phyloP scores from a whole-genome alignment of 2,888 invertebrate species.

The Drosophila borealis region DNA sequence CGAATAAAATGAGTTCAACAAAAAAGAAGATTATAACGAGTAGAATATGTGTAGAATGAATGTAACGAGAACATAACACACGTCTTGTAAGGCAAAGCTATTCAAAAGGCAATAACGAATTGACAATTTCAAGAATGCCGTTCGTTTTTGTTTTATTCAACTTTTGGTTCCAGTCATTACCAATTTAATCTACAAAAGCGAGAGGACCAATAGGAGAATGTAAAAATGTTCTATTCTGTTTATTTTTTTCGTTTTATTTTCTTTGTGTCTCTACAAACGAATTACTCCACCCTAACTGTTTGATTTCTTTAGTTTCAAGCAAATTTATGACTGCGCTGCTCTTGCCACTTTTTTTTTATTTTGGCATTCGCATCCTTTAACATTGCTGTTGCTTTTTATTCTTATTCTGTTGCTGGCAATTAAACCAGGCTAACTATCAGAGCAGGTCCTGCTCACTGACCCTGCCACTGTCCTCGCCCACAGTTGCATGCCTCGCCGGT shows the following conservation, averaged over 20 bases:
- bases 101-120: constrained; percentile 5
- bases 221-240: constrained; percentile 3
- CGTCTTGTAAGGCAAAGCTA: too few relatives aligned
- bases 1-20: neutral
- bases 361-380: constrained; percentile 14
- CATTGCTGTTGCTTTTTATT: constrained; percentile 6
- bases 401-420: constrained; percentile 52
- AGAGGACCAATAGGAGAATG: constrained; percentile 22
- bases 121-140: constrained; percentile 7
- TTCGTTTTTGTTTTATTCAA: neutral
- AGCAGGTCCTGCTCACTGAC: constrained; percentile 16
- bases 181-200: constrained; percentile 25
- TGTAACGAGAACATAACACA: neutral
- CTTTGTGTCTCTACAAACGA: neutral
- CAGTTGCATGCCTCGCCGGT: constrained; percentile 14
- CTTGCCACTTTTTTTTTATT: constrained; percentile 1
- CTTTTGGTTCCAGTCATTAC: constrained; percentile 12
- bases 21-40: neutral
- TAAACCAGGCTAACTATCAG: constrained; percentile 52
- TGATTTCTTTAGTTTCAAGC: constrained; percentile 3
- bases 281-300: neutral
- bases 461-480: constrained; percentile 11
- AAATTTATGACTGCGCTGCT: constrained; percentile 13
- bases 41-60: neutral
- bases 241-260: constrained; percentile 1